Conservation (phyloP, 1,140 invertebrate species). For the Caenorhabditis elegans region WBcel235 BX284606.5:16987001-16987500, state of each 20-base stretch:
- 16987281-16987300: conserved; percentile 17
- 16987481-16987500: no score
- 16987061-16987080: background rate
- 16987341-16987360: background rate
- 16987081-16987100: no score
- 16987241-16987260: conserved; percentile 17
- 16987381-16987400: no score
- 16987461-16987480: no score
- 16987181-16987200: background rate
- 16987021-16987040: background rate
- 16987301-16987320: background rate
- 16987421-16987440: no score
- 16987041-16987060: background rate
- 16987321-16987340: background rate
- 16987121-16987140: no score
- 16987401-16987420: no score
- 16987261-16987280: background rate
- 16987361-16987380: no score
- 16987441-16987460: no score
- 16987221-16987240: conserved; percentile 13
- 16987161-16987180: background rate
- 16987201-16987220: no score
- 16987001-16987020: background rate
- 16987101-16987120: no score
- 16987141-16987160: background rate